phyloP scores from a whole-genome alignment of 2,888 invertebrate species.

The Coenonympha glycerion region DNA sequence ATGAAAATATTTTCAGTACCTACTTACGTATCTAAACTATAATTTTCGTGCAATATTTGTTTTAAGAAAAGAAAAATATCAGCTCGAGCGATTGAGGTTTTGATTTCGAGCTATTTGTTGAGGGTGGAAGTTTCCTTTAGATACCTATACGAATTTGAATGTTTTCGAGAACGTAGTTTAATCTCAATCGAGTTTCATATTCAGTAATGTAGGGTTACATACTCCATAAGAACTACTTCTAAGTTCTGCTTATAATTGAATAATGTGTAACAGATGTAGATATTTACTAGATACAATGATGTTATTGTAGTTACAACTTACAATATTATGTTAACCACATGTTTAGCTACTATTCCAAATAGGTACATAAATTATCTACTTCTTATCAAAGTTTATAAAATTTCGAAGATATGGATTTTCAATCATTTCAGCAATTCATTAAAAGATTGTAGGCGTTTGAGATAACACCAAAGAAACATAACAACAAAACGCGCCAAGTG shows the following conservation, averaged over 20 bases:
- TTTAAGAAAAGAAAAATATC: no score
- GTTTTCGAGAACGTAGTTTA: no score
- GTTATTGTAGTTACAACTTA: background rate
- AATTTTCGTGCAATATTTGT: no score
- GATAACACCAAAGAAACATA: constrained; percentile 31
- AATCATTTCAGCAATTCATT: constrained; percentile 5
- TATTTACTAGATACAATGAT: background rate
- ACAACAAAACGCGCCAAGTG: constrained; percentile 42
- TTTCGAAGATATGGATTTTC: constrained; percentile 9
- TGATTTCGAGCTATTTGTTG: no score
- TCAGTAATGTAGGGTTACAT: background rate
- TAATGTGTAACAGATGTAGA: constrained; percentile 20
- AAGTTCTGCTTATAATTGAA: constrained; percentile 2
- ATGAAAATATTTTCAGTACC: background rate
- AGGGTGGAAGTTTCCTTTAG: no score
- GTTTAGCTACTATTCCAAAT: background rate
- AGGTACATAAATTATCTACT: background rate
- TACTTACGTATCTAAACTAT: no score
- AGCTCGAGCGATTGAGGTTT: no score
- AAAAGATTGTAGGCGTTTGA: constrained; percentile 17
- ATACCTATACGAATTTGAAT: no score
- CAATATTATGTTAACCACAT: background rate
- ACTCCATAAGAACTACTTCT: background rate
- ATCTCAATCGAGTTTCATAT: background rate
- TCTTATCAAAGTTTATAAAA: background rate